phyloP scores from a whole-genome alignment of 1,140 invertebrate genomes.

The Nebria ingens region DNA sequence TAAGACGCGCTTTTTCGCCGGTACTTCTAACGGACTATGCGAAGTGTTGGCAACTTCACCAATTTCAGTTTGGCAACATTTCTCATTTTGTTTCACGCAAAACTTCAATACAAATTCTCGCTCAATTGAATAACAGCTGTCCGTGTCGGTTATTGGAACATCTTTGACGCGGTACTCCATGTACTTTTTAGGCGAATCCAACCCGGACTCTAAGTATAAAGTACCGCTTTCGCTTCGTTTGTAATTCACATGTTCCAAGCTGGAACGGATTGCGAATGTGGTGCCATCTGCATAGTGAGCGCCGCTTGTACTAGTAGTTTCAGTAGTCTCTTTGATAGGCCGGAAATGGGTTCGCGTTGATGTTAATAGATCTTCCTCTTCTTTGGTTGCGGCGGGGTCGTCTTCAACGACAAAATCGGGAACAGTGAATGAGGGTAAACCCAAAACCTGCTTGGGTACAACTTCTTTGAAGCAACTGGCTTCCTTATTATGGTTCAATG shows the following conservation, averaged over 20 bases:
- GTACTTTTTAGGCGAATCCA: constrained; percentile 32
- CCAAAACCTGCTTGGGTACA: constrained; percentile 31
- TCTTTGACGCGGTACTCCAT: constrained; percentile 36
- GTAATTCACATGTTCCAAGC: constrained; percentile 45
- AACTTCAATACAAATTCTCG: constrained; percentile 38
- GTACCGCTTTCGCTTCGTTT: constrained; percentile 38
- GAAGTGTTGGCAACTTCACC: neutral
- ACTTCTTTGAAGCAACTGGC: constrained; percentile 47
- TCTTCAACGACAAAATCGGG: constrained; percentile 9
- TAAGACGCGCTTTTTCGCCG: constrained; percentile 5
- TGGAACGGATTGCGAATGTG: constrained; percentile 54
- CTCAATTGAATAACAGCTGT: neutral
- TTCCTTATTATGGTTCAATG: constrained; percentile 45
- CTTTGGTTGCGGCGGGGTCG: constrained; percentile 18
- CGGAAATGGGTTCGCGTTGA: constrained; percentile 64
- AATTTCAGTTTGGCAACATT: constrained; percentile 39
- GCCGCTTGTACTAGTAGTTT: constrained; percentile 30
- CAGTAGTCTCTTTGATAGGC: constrained; percentile 51
- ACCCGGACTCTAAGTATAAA: constrained; percentile 34
- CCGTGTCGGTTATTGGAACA: neutral
- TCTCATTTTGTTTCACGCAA: constrained; percentile 38
- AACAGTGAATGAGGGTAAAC: constrained; percentile 17
- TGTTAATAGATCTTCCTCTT: constrained; percentile 54
- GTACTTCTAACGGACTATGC: constrained; percentile 13
- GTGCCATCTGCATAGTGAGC: constrained; percentile 50